phyloP scores from a whole-genome alignment of 2,888 invertebrate genomes.

The Drosophila fulvimacula region DNA sequence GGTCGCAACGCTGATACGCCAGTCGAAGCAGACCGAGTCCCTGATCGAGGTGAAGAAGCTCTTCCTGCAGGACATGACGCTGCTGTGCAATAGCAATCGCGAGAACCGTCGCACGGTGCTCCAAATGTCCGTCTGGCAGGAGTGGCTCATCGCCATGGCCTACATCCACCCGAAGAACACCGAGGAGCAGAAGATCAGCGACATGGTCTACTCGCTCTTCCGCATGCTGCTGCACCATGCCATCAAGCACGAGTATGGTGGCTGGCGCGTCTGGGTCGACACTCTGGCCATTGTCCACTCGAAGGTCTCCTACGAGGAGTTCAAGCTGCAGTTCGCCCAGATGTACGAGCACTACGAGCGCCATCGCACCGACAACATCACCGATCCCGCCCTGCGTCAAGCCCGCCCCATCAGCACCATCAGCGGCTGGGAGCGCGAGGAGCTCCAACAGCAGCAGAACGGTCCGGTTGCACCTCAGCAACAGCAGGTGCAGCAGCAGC shows the following conservation, averaged over 20 bases:
- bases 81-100: slow-evolving; percentile 97
- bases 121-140: slow-evolving; percentile 99
- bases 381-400: slow-evolving; percentile 96
- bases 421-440: slow-evolving; percentile 95
- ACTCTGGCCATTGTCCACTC: slow-evolving; percentile 99
- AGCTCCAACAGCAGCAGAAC: slow-evolving; percentile 79
- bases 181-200: slow-evolving; percentile 98
- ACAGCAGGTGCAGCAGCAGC: slow-evolving; percentile 55
- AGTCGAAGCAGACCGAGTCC: slow-evolving; percentile 97
- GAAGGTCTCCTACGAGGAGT: slow-evolving; percentile 99
- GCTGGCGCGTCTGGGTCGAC: slow-evolving; percentile 99
- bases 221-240: slow-evolving; percentile 99
- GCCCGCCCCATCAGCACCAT: slow-evolving; percentile 98
- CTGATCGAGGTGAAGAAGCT: slow-evolving; percentile 96
- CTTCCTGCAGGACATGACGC: slow-evolving; percentile 99
- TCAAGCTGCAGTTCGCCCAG: slow-evolving; percentile 98
- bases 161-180: slow-evolving; percentile 98
- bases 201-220: slow-evolving; percentile 99
- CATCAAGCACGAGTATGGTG: slow-evolving; percentile 99
- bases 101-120: slow-evolving; percentile 98
- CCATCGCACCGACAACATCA: slow-evolving; percentile 96
- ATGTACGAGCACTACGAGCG: slow-evolving; percentile 98
- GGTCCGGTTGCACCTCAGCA: slow-evolving; percentile 55
- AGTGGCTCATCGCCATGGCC: slow-evolving; percentile 99
- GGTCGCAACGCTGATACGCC: slow-evolving; percentile 97